Base-by-base conservation (phyloP, 2,797 vertebrate genomes). In the Notolepis coatsorum region DNA sequence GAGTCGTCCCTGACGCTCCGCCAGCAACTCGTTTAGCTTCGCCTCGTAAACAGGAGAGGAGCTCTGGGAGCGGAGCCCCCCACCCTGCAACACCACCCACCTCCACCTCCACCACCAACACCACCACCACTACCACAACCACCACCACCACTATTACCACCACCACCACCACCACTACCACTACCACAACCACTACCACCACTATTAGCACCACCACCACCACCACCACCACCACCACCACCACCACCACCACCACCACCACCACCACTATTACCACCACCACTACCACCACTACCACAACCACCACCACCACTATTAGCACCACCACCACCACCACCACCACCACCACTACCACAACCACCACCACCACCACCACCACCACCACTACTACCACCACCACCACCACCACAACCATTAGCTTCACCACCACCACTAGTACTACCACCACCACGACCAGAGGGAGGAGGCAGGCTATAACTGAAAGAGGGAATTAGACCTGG, bases 1-100 rank as follows among this genome's bases (percentile, higher is more conserved):
- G 3, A 28, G 51, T 27, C 23, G 8, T 68, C 21, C 15, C 2
- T 20, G 38, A 46, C 4, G 35, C 30, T 41, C 35, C 66, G n/a
- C 68, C 20, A 3, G 15, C 21, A 30, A 51, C 35, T 45, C 48
- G 8, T 33, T 65, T 52, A 33, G 55, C 55, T 43, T 38, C 7
- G 31, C n/a, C 65, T 75, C 73, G 21, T 57, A 58, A 77, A 75
- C 42, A 51, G 31, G 21, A 66, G 43, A 42, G 5, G 33, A 7
- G 15, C 49, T 35, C 49, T 17, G 10, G 25, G 31, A 9, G 17
- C 4, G 48, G 18, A 30, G 15, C 48, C 28, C 5, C 17, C 7
- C 31, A 35, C 7, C 6, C 6, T 3, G 30, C 9, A 18, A 52
- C 49, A 2, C n/a, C 30, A 7, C 15, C 43, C 42, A 35, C 35